A percentile compares a stretch with the other conserved stretches of the same genome.
Evolutionary conservation across 2,888 invertebrate genomes (phyloP).

Genomic region (Himalopsyche anomala): DNA sequence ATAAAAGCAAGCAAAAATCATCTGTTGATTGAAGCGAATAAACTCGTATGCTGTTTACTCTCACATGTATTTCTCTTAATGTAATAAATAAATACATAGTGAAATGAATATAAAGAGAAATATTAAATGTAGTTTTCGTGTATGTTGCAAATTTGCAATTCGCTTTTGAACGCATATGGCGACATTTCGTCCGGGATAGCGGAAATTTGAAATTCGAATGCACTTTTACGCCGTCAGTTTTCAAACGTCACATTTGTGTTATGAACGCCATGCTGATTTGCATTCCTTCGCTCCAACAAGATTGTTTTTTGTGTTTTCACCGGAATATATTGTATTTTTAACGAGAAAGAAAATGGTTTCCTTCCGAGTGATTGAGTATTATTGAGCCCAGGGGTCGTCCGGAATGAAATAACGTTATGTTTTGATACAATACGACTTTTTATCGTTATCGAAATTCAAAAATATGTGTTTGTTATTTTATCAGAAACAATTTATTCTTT

Average conservation of each 20-base stretch:
- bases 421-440: conserved; percentile 11
- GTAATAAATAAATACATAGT: no score
- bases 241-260: background rate
- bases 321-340: background rate
- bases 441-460: background rate
- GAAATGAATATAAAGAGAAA: background rate
- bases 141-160: background rate
- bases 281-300: background rate
- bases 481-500: background rate
- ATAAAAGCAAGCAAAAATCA: background rate
- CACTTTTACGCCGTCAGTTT: conserved; percentile 40
- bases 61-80: no score
- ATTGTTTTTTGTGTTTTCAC: background rate
- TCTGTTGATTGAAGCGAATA: background rate
- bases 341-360: background rate
- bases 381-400: background rate
- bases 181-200: background rate
- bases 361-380: conserved; percentile 22
- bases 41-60: no score
- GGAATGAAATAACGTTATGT: conserved; percentile 16
- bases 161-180: background rate
- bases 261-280: conserved; percentile 10
- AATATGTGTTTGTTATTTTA: background rate
- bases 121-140: conserved; percentile 7
- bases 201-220: conserved; percentile 42